These are phyloP conservation scores for Tenebrosternarchus preto DNA, from an alignment of 2,113 vertebrate genomes.

Conservation along the genomic window DNA sequence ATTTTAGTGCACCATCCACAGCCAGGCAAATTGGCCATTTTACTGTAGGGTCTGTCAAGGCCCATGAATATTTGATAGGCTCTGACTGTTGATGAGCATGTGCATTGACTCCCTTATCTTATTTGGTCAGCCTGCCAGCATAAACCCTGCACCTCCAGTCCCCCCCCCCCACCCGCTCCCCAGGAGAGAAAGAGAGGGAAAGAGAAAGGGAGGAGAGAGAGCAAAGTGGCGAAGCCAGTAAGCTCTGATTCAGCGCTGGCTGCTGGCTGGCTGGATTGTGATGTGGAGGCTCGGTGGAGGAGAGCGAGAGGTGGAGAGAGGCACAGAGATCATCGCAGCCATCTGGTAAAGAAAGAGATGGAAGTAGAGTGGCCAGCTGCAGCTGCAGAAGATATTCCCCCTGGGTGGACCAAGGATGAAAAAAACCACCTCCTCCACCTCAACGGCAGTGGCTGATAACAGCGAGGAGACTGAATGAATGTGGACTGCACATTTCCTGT, in stretches of 20 bases:
- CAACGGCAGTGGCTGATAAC: conserved; percentile 41
- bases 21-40: conserved; percentile 60
- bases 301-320: not conserved
- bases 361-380: conserved; percentile 37
- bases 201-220: not conserved
- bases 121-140: conserved; percentile 59
- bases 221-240: conserved; percentile 37
- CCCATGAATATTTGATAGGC: conserved; percentile 62
- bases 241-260: conserved; percentile 44
- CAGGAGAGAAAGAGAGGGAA: conserved; percentile 14
- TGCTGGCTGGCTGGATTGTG: conserved; percentile 40
- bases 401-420: conserved; percentile 48
- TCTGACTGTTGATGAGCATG: conserved; percentile 57
- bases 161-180: conserved; percentile 12
- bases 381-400: conserved; percentile 45
- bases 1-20: conserved; percentile 49
- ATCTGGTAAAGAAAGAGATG: conserved; percentile 47
- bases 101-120: conserved; percentile 62
- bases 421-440: conserved; percentile 50
- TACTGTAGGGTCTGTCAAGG: conserved; percentile 58
- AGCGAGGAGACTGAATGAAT: conserved; percentile 35
- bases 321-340: conserved; percentile 39
- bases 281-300: conserved; percentile 49
- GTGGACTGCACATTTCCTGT: conserved; percentile 23
- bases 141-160: conserved; percentile 46